Conservation (phyloP, 2,113 vertebrate species). For the Amphiprion ocellaris region DNA sequence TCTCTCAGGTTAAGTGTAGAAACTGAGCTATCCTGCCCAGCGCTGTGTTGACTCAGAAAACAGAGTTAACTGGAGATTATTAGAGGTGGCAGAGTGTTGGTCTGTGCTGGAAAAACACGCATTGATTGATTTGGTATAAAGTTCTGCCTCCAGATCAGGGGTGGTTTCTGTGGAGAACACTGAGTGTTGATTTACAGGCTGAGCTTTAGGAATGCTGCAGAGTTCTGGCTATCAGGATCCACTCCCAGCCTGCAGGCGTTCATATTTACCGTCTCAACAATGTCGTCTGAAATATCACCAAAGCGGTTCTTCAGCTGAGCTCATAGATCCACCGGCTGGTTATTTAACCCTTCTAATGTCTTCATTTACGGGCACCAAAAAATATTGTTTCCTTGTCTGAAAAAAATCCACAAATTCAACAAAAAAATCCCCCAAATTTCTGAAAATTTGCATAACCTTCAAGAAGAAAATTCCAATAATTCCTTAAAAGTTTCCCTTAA, state of each 20-base stretch:
- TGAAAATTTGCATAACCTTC: too few species aligned
- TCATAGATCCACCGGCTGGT: slow-evolving; percentile 17
- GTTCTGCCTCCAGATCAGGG: slow-evolving; percentile 28
- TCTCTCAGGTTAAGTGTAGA: slow-evolving; percentile 16
- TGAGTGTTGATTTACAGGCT: slow-evolving; percentile 61
- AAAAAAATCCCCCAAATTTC: too few species aligned
- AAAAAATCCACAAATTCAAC: too few species aligned
- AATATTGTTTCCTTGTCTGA: too few species aligned
- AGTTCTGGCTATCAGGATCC: slow-evolving; percentile 17
- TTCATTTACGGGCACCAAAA: too few species aligned
- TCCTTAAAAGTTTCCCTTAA: too few species aligned
- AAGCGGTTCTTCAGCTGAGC: slow-evolving; percentile 9
- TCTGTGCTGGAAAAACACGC: slow-evolving; percentile 40
- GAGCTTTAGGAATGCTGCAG: slow-evolving; percentile 23
- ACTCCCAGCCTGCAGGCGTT: slow-evolving; percentile 57
- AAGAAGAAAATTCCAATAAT: too few species aligned
- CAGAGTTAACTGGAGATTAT: slow-evolving; percentile 50
- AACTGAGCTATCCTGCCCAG: slow-evolving; percentile 27
- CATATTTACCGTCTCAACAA: slow-evolving; percentile 42
- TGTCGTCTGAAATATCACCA: slow-evolving; percentile 21
- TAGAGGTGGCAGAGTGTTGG: slow-evolving; percentile 41
- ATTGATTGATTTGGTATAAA: slow-evolving; percentile 49
- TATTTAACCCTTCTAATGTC: neutral
- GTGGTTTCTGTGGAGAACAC: slow-evolving; percentile 33
- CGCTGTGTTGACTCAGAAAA: slow-evolving; percentile 63